Evolutionary conservation across 2,888 invertebrate species (phyloP).

Genomic region (Cosmopolites sordidus): DNA sequence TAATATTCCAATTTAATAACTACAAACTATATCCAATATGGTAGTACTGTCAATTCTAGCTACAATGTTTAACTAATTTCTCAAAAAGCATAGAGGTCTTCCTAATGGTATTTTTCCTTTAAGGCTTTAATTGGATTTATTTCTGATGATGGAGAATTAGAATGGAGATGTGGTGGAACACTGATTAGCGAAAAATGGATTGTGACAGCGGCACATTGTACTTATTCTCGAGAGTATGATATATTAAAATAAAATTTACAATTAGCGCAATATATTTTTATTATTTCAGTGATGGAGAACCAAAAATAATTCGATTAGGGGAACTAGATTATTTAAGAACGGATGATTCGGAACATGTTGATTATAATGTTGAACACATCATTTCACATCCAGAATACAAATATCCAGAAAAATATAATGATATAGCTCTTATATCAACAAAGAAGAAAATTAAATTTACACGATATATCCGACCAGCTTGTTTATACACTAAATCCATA

Average conservation of each 20-base stretch:
- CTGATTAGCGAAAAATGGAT: constrained; percentile 53
- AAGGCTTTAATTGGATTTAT: constrained; percentile 48
- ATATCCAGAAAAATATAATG: constrained; percentile 56
- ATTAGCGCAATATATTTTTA: constrained; percentile 8
- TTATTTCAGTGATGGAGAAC: constrained; percentile 46
- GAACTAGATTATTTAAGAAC: constrained; percentile 53
- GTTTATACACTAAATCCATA: constrained; percentile 52
- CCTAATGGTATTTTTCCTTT: constrained; percentile 24
- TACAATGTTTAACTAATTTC: no score
- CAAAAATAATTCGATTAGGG: constrained; percentile 55
- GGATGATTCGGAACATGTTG: constrained; percentile 51
- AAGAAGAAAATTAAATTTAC: constrained; percentile 47
- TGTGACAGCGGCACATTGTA: constrained; percentile 59
- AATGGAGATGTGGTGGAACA: constrained; percentile 55
- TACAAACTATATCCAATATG: no score
- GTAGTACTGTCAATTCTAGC: no score
- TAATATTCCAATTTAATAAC: no score
- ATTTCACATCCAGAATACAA: constrained; percentile 56
- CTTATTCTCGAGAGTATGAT: constrained; percentile 13
- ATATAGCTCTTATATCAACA: constrained; percentile 62
- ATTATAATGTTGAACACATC: constrained; percentile 44
- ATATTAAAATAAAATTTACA: not conserved
- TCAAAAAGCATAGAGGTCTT: no score
- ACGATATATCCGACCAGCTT: constrained; percentile 58
- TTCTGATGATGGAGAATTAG: constrained; percentile 34